Conservation (phyloP, 2,888 invertebrate genomes). For the Xestia rhomboidea region DNA sequence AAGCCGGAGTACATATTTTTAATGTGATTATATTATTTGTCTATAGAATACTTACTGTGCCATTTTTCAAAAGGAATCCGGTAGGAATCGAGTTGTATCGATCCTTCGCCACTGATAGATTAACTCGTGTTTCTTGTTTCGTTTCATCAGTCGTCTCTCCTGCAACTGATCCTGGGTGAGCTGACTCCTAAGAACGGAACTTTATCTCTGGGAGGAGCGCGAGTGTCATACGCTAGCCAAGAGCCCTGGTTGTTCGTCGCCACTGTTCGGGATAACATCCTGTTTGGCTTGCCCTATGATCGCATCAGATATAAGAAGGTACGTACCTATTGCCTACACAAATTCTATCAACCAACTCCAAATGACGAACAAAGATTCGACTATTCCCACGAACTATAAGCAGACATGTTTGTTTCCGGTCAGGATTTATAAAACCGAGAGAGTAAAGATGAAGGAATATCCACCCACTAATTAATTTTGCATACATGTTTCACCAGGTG, state of each 20-base stretch:
- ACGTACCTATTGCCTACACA: conserved; percentile 43
- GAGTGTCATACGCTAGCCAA: conserved; percentile 93
- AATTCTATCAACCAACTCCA: neutral
- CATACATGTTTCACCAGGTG: conserved; percentile 71
- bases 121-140: neutral
- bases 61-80: too few relatives aligned
- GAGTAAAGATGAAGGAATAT: neutral
- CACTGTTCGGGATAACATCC: conserved; percentile 94
- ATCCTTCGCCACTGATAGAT: too few relatives aligned
- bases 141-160: conserved; percentile 90
- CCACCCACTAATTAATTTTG: neutral
- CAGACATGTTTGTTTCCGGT: neutral
- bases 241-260: conserved; percentile 95
- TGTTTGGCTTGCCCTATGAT: conserved; percentile 93
- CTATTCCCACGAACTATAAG: neutral
- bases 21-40: too few relatives aligned
- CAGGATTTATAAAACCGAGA: neutral
- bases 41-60: too few relatives aligned
- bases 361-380: neutral
- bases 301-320: conserved; percentile 88
- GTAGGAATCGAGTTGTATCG: too few relatives aligned
- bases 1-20: too few relatives aligned
- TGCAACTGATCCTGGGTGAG: conserved; percentile 94
- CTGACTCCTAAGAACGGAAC: conserved; percentile 91
- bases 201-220: conserved; percentile 90